These are phyloP conservation scores for Bugula neritina DNA, from an alignment of 2,888 invertebrate species.

Conservation along the genomic window DNA sequence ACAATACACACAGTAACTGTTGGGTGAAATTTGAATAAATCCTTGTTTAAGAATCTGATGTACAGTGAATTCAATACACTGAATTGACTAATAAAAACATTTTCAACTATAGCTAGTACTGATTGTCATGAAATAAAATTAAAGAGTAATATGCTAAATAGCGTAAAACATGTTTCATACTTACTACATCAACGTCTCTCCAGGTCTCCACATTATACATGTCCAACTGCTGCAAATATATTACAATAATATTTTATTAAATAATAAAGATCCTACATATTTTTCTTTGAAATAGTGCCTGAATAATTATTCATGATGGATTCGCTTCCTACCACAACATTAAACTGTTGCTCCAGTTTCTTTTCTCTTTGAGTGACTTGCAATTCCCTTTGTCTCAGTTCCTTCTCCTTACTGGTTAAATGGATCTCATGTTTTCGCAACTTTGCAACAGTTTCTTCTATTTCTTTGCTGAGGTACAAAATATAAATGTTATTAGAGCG, in stretches of 20 bases:
- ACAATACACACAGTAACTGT: constrained; percentile 28
- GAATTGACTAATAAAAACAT: too few species aligned
- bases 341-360: constrained; percentile 44
- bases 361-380: constrained; percentile 40
- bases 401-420: constrained; percentile 45
- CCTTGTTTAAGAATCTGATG: too few species aligned
- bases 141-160: too few species aligned
- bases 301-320: background rate
- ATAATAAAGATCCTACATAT: background rate
- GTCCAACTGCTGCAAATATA: constrained; percentile 44
- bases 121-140: too few species aligned
- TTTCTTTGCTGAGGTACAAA: constrained; percentile 44
- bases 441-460: constrained; percentile 45
- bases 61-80: too few species aligned
- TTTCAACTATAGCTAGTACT: too few species aligned
- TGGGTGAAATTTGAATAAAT: too few species aligned
- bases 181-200: constrained; percentile 52
- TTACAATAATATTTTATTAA: background rate
- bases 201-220: constrained; percentile 52
- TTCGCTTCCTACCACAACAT: constrained; percentile 33
- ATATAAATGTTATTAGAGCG: too few species aligned
- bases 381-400: constrained; percentile 46
- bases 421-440: constrained; percentile 49
- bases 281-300: background rate
- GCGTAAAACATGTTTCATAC: too few species aligned